phyloP scores from a whole-genome alignment of 1,140 invertebrate genomes.

The Sweltsa coloradensis region DNA sequence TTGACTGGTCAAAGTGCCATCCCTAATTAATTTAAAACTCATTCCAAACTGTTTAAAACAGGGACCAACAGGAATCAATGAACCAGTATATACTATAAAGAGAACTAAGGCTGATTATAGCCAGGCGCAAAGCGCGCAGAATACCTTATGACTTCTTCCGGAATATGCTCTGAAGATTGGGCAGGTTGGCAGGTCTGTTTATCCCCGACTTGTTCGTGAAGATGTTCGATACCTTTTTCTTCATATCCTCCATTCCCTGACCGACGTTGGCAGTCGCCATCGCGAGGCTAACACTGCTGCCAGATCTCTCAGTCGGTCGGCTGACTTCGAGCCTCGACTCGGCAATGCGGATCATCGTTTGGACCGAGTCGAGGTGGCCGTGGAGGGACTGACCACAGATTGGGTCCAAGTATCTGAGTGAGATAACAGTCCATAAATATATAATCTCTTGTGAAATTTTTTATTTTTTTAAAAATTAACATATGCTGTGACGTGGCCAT shows the following conservation, averaged over 20 bases:
- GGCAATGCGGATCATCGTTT: constrained; percentile 37
- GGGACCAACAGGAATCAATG: too few species aligned
- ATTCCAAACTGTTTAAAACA: too few species aligned
- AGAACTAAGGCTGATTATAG: too few species aligned
- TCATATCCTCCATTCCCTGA: constrained; percentile 47
- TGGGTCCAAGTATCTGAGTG: constrained; percentile 34
- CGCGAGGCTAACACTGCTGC: constrained; percentile 26
- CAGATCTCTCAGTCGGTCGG: constrained; percentile 28
- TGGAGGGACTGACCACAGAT: constrained; percentile 33
- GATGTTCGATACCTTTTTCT: constrained; percentile 43
- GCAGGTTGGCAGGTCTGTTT: constrained; percentile 27
- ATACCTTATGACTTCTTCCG: constrained; percentile 28
- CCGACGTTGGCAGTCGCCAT: constrained; percentile 34
- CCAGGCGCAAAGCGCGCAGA: too few species aligned
- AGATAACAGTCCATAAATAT: too few species aligned
- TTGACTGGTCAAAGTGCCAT: too few species aligned
- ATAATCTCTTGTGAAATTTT: too few species aligned
- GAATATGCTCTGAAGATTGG: constrained; percentile 29
- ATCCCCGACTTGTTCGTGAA: constrained; percentile 35
- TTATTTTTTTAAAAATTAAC: too few species aligned
- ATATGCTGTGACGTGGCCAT: too few species aligned
- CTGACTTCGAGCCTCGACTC: constrained; percentile 31
- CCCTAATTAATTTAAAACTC: too few species aligned
- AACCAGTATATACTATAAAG: too few species aligned
- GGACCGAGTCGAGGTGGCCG: constrained; percentile 35